These are phyloP conservation scores for Coptotermes formosanus DNA, from an alignment of 1,140 invertebrate genomes.

Conservation along the genomic window DNA sequence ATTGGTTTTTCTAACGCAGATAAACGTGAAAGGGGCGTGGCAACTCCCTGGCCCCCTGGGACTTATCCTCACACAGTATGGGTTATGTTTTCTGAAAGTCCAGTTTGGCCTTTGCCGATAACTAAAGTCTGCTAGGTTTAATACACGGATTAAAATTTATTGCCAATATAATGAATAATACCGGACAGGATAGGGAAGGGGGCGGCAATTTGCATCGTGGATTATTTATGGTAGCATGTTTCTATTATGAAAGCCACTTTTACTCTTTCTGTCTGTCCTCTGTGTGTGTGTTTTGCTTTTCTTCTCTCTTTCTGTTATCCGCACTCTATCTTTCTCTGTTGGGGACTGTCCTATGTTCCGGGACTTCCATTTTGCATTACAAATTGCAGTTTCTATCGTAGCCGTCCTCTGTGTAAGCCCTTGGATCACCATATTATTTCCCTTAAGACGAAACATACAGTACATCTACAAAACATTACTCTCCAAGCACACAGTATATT, in stretches of 20 bases:
- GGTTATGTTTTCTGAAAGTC: neutral
- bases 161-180: neutral
- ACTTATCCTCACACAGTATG: neutral
- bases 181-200: neutral
- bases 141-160: neutral
- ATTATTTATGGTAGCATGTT: neutral
- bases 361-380: neutral
- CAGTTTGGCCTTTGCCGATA: neutral
- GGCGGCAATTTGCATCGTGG: neutral
- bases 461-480: neutral
- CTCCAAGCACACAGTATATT: neutral
- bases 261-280: neutral
- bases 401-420: neutral
- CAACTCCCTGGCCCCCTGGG: neutral
- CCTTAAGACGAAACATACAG: neutral
- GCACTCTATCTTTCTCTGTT: neutral
- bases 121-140: neutral
- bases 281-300: too few relatives aligned
- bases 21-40: neutral
- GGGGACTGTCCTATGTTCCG: neutral
- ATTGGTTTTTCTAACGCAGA: neutral
- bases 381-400: neutral
- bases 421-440: neutral
- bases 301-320: neutral
- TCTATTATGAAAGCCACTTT: neutral